Base-by-base conservation (phyloP, 2,797 vertebrate genomes). In the Sebastes goodei region DNA sequence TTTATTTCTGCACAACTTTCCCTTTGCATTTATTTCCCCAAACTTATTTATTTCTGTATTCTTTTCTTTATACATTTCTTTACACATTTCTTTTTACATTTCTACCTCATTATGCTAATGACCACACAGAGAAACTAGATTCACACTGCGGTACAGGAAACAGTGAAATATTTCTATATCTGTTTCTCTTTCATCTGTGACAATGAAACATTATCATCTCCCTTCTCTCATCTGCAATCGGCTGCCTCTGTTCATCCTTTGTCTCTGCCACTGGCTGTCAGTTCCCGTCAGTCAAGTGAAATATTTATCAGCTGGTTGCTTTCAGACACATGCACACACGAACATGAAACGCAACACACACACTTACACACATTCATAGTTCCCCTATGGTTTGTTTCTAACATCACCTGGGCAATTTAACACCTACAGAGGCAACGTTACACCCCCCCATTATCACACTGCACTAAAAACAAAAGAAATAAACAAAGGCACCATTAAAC, bases 291-390 rank as follows among this genome's bases (percentile, higher is more conserved):
- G 69, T 76, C 46, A 65, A 32, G 78, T 88, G 67, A 92, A 92
- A 93, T 85, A 91, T 93, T 90, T 56, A 93, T 90, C 82, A 86
- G 71, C 59, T n/a, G 20, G 42, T 14, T 81, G 59, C 70, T 65
- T 60, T 73, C 68, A 60, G 12, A 35, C 79, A 60, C 61, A 78
- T 78, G 61, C 61, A 52, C 61, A 33, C 12, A 7, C 11, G 6
- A 3, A 42, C 72, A 79, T 27, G 10, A 27, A 55, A 29, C 57
- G 42, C 14, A 46, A 49, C 46, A 56, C 29, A 59, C 80, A 78
- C 79, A 33, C 76, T 81, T 75, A 32, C 78, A 80, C 78, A 53
- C 52, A 11, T 55, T 53, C 63, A 63, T 11, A 64, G 3, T n/a
- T 42, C 56, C 70, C 64, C 33, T 53, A 21, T 53, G 61, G 79